These are phyloP conservation scores for Chalcosyrphus nemorum DNA, from an alignment of 2,888 invertebrate species.

Conservation along the genomic window DNA sequence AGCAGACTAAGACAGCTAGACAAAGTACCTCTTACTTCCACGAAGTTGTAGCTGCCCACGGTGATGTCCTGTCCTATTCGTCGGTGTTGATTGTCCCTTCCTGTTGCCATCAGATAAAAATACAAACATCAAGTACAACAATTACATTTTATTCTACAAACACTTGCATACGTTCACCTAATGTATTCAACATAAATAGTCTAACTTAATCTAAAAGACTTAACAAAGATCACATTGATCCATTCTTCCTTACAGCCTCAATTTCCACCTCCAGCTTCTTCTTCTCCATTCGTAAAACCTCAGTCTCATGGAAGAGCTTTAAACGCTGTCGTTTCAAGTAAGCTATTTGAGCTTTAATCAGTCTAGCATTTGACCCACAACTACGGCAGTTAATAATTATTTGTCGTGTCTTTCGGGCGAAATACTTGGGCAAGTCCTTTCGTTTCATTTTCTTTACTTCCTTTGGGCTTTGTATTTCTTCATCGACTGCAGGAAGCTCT, in stretches of 20 bases:
- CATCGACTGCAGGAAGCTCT: not conserved
- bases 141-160: too few species aligned
- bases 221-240: slow-evolving; percentile 32
- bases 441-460: not conserved
- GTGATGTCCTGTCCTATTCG: too few species aligned
- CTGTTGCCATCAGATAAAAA: too few species aligned
- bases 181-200: too few species aligned
- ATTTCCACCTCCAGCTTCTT: slow-evolving; percentile 38
- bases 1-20: too few species aligned
- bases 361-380: slow-evolving; percentile 53
- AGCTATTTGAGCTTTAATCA: slow-evolving; percentile 55
- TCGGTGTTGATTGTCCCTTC: too few species aligned
- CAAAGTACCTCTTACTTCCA: too few species aligned
- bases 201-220: not conserved
- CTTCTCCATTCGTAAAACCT: slow-evolving; percentile 35
- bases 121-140: too few species aligned
- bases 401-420: slow-evolving; percentile 18
- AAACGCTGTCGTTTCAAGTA: slow-evolving; percentile 29
- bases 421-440: not conserved
- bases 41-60: too few species aligned
- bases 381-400: slow-evolving; percentile 47
- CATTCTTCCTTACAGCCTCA: slow-evolving; percentile 12
- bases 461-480: not conserved
- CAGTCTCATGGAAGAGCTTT: slow-evolving; percentile 46
- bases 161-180: not conserved